Evolutionary conservation across 2,797 vertebrate species (phyloP), one percentile per base, ranked within the genome.

Genomic region (Serranus cabrilla): DNA sequence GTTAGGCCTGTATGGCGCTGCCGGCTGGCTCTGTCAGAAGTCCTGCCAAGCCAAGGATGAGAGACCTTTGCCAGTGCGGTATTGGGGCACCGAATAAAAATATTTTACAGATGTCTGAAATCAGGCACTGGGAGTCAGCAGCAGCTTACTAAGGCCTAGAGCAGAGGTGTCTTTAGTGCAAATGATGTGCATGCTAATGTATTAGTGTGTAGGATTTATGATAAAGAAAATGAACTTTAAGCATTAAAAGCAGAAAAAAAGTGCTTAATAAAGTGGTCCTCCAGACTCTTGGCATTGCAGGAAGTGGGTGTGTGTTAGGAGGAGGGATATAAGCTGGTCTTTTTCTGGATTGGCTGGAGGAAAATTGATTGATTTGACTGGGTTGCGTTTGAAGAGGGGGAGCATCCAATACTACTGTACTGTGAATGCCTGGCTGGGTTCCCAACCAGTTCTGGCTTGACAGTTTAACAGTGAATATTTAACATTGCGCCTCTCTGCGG

Each of bases 381-480:
- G 37, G 42, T 69, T 79, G 63, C 55, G 42, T 87, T 86, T 76
- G 68, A 76, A 81, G 76, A 61, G 60, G 47, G 45, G 43, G 59
- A 20, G 52, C 60, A 77, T 78, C 63, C 54, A 51, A 56, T 78
- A 79, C 72, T 65, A 74, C 84, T 82, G 86, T 74, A 71, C 85
- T 87, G 90, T 84, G 91, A 90, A 76, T 62, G 73, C 82, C 84
- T 91, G 91, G 92, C 90, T 81, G 62, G 87, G 80, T 86, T 90
- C 89, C 92, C 89, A 86, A 88, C 90, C 90, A 89, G 86, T 74
- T 81, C 87, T 87, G 85, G 90, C 81, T 91, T 92, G 92, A 92
- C 92, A 92, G 90, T 95, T 94, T 94, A 95, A 93, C 87, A 81
- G 92, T 93, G 93, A 95, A 94, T 94, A 95, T 94, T 95, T 94